Evolutionary conservation across 2,113 vertebrate species (phyloP).

Genomic region (Gobius niger): DNA sequence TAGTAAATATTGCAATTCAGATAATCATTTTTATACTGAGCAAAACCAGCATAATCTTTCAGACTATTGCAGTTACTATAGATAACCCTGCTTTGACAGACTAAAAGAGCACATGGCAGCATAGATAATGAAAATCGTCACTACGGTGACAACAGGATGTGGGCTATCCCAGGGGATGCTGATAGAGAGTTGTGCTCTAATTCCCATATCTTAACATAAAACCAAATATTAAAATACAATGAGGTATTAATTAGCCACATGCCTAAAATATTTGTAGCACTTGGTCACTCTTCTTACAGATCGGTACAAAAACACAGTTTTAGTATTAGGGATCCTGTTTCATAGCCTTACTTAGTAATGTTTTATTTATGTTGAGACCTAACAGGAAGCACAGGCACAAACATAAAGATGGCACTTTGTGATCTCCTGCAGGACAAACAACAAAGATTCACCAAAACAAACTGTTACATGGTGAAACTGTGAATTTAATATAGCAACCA

Average conservation of each 20-base stretch:
- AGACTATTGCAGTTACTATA: conserved; percentile 37
- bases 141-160: conserved; percentile 75
- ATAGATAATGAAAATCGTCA: conserved; percentile 71
- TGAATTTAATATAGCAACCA: conserved; percentile 1
- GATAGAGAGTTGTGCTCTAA: conserved; percentile 63
- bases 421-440: conserved; percentile 55
- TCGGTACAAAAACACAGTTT: conserved; percentile 10
- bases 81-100: conserved; percentile 45
- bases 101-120: conserved; percentile 62
- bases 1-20: background rate
- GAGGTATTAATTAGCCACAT: background rate
- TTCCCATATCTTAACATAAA: conserved; percentile 37
- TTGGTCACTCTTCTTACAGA: background rate
- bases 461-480: conserved; percentile 14
- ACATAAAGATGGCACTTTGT: conserved; percentile 64
- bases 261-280: background rate
- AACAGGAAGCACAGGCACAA: conserved; percentile 70
- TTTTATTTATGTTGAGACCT: conserved; percentile 67
- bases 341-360: conserved; percentile 40
- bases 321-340: conserved; percentile 15
- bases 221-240: conserved; percentile 29
- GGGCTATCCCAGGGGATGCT: conserved; percentile 53
- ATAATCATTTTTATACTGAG: background rate
- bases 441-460: conserved; percentile 27
- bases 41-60: conserved; percentile 29